These are phyloP conservation scores for Ephialtes manifestator DNA, from an alignment of 2,888 invertebrate species.

Conservation along the genomic window DNA sequence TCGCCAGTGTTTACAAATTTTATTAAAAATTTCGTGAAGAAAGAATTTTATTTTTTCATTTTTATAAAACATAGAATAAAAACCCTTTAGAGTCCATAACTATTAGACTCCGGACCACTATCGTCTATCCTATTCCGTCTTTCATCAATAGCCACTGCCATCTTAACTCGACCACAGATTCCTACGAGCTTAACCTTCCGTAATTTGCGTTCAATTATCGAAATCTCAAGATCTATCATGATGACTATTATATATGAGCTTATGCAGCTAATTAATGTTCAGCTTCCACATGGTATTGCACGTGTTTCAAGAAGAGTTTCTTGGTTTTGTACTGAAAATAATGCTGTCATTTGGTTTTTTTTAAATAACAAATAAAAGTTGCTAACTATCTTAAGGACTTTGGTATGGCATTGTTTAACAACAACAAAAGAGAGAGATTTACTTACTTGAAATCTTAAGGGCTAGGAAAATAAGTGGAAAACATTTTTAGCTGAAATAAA, in stretches of 20 bases:
- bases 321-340: neutral
- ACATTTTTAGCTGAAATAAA: too few relatives aligned
- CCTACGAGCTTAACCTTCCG: neutral
- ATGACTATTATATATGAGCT: neutral
- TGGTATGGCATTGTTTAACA: too few relatives aligned
- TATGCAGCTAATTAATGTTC: neutral
- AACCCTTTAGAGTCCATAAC: slow-evolving; percentile 4
- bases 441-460: too few relatives aligned
- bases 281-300: neutral
- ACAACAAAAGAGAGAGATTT: too few relatives aligned
- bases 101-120: slow-evolving; percentile 24
- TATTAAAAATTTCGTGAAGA: too few relatives aligned
- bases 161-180: slow-evolving; percentile 1
- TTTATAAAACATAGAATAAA: too few relatives aligned
- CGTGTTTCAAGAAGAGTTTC: neutral
- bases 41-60: too few relatives aligned
- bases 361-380: too few relatives aligned
- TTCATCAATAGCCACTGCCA: slow-evolving; percentile 31
- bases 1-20: too few relatives aligned
- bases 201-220: slow-evolving; percentile 32
- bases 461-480: too few relatives aligned
- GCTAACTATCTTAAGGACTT: too few relatives aligned
- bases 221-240: neutral
- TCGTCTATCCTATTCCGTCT: slow-evolving; percentile 12
- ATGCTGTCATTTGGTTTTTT: neutral